Evolutionary conservation across 2,797 vertebrate species (phyloP), one percentile per base, ranked within the genome.

Genomic region (Ambastaia sidthimunki): DNA sequence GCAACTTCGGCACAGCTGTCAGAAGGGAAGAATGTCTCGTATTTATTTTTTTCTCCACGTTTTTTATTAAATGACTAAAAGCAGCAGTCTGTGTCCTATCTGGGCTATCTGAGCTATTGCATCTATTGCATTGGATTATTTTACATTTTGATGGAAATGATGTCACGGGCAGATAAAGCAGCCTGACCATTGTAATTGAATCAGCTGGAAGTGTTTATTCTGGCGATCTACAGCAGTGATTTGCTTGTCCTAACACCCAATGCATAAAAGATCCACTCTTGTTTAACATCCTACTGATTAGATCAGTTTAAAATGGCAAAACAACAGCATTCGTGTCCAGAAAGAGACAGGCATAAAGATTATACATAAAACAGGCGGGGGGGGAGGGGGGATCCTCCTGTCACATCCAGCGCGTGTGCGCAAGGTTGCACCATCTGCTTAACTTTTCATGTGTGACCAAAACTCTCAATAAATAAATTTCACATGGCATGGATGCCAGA

Each of bases 91-190:
- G 96, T 95, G 93, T 98, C 97, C 96, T 95, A 95, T 97, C 96
- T 95, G 93, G 97, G 96, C 95, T 95, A 95, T 97, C 96, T 96
- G 93, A 87, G 86, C 94, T 94, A 95, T 94, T 93, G 94, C 94
- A 95, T 95, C 95, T 94, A 93, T 93, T 93, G 94, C 94, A 95
- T 96, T 97, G 96, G 96, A 97, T 98, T 98, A 97, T 98, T 98
- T 98, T 97, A 97, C 98, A 98, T 98, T 98, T 98, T 98, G 97
- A 98, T 99, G 96, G 97, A 98, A 98, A 97, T 96, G 97, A 98
- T 99, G 97, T 97, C 96, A 96, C 87, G 65, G 84, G 88, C 93
- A 96, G 97, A 98, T 98, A 98, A 97, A 97, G 94, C 91, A 87
- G 90, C 92, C 93, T 93, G 92, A 87, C 90, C 94, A 91, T 93